Conservation (phyloP, 1,140 invertebrate genomes). For the Manduca sexta region DNA sequence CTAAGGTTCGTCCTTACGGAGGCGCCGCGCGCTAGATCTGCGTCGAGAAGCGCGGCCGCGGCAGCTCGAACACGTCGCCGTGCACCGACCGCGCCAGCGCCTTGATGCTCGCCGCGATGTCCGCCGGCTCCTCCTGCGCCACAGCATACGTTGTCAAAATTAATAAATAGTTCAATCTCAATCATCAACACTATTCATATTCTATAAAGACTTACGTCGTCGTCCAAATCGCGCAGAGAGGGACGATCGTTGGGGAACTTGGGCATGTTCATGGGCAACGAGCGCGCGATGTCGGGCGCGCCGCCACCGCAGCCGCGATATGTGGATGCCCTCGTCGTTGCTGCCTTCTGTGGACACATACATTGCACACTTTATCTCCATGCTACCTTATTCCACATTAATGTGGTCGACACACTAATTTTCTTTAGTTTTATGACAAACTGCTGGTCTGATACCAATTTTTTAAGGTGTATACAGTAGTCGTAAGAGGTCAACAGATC, state of each 20-base stretch:
- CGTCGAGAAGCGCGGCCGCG: constrained; percentile 85
- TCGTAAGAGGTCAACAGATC: no score
- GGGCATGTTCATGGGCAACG: constrained; percentile 63
- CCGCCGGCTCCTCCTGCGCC: constrained; percentile 62
- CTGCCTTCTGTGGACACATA: constrained; percentile 45
- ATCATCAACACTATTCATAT: neutral
- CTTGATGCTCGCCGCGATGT: constrained; percentile 91
- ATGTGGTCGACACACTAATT: no score
- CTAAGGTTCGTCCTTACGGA: neutral
- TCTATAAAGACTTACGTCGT: constrained; percentile 64
- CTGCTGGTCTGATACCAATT: no score
- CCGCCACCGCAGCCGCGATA: constrained; percentile 32
- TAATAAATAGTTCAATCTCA: no score
- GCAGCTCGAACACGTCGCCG: constrained; percentile 89
- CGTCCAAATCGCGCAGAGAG: constrained; percentile 42
- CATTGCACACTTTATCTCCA: neutral
- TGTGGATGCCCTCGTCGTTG: constrained; percentile 64
- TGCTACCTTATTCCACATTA: no score
- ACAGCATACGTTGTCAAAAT: neutral
- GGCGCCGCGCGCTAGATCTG: constrained; percentile 75
- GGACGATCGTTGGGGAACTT: constrained; percentile 46
- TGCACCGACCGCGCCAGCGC: constrained; percentile 89
- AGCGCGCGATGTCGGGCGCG: constrained; percentile 47
- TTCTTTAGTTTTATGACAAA: no score
- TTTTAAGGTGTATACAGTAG: no score